Evolutionary conservation across 1,140 invertebrate genomes (phyloP).

Genomic region (Heliconius himera): DNA sequence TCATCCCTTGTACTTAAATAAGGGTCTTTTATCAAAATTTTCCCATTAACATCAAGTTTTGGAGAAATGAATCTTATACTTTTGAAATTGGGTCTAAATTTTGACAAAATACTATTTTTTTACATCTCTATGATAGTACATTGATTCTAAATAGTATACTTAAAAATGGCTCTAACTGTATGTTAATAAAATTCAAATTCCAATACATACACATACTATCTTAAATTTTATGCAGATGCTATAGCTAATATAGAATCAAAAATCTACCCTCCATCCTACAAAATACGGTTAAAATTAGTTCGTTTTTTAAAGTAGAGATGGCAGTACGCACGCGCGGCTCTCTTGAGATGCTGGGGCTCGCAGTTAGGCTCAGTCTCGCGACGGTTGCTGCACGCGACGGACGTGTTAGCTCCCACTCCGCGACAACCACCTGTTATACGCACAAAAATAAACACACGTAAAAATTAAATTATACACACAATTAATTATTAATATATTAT

Average conservation of each 20-base stretch:
- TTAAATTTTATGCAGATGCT: slow-evolving; percentile 40
- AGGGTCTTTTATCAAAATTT: slow-evolving; percentile 25
- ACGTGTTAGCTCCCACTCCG: neutral
- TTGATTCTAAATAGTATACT: neutral
- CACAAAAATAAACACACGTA: slow-evolving; percentile 32
- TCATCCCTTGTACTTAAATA: slow-evolving; percentile 1
- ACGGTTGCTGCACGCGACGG: neutral
- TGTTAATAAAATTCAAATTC: neutral
- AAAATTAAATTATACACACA: neutral
- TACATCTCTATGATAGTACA: slow-evolving; percentile 4
- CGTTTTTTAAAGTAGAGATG: neutral
- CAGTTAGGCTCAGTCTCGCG: slow-evolving; percentile 20
- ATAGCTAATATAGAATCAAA: neutral
- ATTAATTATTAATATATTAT: neutral
- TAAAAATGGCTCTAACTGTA: neutral
- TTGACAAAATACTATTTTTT: neutral
- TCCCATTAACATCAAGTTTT: slow-evolving; percentile 6
- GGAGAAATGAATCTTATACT: neutral
- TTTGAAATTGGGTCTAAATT: neutral
- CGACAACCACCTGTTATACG: slow-evolving; percentile 38
- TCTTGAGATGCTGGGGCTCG: slow-evolving; percentile 16
- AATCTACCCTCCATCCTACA: neutral
- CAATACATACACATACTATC: neutral
- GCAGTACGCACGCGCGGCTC: slow-evolving; percentile 35
- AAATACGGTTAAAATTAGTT: slow-evolving; percentile 22